Percentiles rank a stretch among this genome's conserved stretches.
phyloP scores from a whole-genome alignment of 2,888 invertebrate genomes.

The Amphipyra tragopoginis region DNA sequence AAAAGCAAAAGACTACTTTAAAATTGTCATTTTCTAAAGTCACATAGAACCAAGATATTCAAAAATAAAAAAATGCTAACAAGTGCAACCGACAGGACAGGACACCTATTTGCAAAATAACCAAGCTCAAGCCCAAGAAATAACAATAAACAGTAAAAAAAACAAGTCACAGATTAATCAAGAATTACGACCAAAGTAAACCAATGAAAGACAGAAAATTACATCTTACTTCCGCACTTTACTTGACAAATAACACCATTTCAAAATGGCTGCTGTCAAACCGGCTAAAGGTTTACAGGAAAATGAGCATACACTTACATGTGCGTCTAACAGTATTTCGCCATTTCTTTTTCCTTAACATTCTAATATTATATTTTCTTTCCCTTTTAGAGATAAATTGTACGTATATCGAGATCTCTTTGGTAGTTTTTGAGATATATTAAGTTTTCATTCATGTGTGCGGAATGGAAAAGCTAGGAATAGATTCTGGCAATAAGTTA shows the following conservation, averaged over 20 bases:
- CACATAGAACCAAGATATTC: too few species aligned
- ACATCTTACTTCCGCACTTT: conserved; percentile 19
- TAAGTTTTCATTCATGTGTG: conserved; percentile 5
- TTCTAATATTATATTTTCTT: conserved; percentile 27
- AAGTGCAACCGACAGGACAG: too few species aligned
- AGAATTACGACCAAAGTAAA: background rate
- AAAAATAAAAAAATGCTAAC: too few species aligned
- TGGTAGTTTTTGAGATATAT: conserved; percentile 15
- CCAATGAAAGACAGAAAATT: background rate
- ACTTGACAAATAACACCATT: conserved; percentile 29
- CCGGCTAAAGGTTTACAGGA: conserved; percentile 20
- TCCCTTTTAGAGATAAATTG: conserved; percentile 15
- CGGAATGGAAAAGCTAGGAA: background rate
- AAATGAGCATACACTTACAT: conserved; percentile 28
- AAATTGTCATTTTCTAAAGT: too few species aligned
- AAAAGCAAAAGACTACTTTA: too few species aligned
- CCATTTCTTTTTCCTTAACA: conserved; percentile 26
- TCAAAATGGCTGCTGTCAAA: conserved; percentile 33
- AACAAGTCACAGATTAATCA: background rate
- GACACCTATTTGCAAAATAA: too few species aligned
- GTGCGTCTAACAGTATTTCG: conserved; percentile 16
- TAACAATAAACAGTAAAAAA: background rate
- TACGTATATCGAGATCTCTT: conserved; percentile 13
- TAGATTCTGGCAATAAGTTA: background rate
- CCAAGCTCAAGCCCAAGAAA: too few species aligned